A percentile compares a stretch with the other conserved stretches of the same genome.
Conservation (phyloP, 2,113 vertebrate species). For the Capreolus pygargus region DNA sequence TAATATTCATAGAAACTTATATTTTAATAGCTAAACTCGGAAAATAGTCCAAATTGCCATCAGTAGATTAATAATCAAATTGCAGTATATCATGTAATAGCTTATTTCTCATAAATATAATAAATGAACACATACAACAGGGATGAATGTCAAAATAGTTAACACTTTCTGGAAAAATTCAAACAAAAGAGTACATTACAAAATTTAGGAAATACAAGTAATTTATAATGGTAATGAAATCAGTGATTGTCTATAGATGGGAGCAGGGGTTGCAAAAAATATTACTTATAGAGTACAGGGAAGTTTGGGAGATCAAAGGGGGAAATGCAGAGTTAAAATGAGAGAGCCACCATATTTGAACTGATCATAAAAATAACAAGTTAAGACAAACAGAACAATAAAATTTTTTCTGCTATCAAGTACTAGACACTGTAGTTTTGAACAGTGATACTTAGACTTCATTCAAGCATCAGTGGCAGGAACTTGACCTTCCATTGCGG, state of each 20-base stretch:
- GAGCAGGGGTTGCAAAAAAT: not conserved
- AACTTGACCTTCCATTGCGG: not conserved
- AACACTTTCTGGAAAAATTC: not conserved
- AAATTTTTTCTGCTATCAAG: not conserved
- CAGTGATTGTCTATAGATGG: not conserved
- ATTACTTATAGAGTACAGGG: not conserved
- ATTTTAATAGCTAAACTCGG: not conserved
- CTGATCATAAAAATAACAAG: slow-evolving; percentile 1
- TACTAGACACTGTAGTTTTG: not conserved
- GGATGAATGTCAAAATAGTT: not conserved
- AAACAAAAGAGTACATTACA: not conserved
- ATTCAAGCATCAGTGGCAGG: not conserved
- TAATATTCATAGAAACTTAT: not conserved
- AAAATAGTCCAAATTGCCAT: not conserved
- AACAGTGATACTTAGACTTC: not conserved
- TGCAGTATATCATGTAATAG: not conserved
- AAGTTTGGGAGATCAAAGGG: not conserved
- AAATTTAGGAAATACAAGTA: not conserved
- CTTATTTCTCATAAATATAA: not conserved
- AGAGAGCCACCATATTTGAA: not conserved
- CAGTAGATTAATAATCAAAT: not conserved
- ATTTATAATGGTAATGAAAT: not conserved
- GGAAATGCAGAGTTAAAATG: not conserved
- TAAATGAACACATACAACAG: not conserved
- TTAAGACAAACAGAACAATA: not conserved